Evolutionary conservation across 2,113 vertebrate species (phyloP), one percentile per base, ranked within the genome.

Genomic region (Nycticebus coucang): DNA sequence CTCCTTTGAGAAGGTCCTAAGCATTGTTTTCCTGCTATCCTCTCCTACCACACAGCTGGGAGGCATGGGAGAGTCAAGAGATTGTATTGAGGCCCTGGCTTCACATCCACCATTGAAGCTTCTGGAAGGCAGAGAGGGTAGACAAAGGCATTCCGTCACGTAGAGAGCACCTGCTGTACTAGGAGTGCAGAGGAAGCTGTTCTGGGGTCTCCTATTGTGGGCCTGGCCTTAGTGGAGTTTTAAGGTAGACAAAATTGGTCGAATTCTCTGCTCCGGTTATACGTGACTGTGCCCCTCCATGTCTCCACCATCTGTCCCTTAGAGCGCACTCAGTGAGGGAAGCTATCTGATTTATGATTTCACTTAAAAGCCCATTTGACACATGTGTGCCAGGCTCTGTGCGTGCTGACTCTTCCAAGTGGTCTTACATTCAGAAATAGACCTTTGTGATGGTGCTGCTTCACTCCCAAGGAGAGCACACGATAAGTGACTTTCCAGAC

Each of bases 71-170:
- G 5, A 86, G 60, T 71, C n/a, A 12, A n/a, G 89, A 74, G n/a
- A 66, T 53, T 82, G 12, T 84, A 68, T 77, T 45, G 75, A 89
- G 8, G 41, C 59, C 37, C 41, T 71, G 33, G 21, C 50, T 90
- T 6, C 0, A 37, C 80, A 55, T 95, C 74, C 14, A 33, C 68
- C 2, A 4, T 41, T 35, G 71, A 72, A 88, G 35, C 87, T 92
- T 94, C 64, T 35, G 14, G 82, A 89, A 95, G 71, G 22, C 78
- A 12, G 82, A 92, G 78, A 86, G 50, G 30, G 80, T 74, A 88
- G 77, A 78, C 62, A 88, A 17, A 77, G 64, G 62, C 21, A 11
- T 83, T 66, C 59, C 66, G 81, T 74, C 24, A 66, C 68, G 12
- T 14, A 22, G 21, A 89, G 1, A 11, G 64, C 30, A 69, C 35